phyloP scores from a whole-genome alignment of 2,113 vertebrate genomes.

The Embiotoca jacksoni region DNA sequence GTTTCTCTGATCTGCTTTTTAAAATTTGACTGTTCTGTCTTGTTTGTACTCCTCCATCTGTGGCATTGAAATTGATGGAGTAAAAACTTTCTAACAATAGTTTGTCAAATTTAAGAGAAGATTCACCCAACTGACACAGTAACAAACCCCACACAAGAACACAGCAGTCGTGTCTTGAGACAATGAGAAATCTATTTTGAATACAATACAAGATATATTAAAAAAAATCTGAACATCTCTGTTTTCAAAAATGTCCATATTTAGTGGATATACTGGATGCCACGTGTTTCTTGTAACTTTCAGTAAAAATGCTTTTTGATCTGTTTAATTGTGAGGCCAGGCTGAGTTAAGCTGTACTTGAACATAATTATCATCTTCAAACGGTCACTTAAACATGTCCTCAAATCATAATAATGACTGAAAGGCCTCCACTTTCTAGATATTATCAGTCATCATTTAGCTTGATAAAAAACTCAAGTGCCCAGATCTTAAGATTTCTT shows the following conservation, averaged over 20 bases:
- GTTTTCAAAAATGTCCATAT: not conserved
- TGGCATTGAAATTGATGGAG: not conserved
- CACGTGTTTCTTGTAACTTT: constrained; percentile 5
- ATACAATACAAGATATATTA: not conserved
- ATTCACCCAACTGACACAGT: not conserved
- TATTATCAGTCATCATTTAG: constrained; percentile 7
- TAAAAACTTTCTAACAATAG: not conserved
- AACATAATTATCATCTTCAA: constrained; percentile 28
- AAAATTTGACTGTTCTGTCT: too few species aligned
- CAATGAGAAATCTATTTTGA: not conserved
- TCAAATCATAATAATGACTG: constrained; percentile 19
- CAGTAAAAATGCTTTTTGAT: constrained; percentile 12
- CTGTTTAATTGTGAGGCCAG: constrained; percentile 32
- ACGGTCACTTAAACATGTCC: constrained; percentile 21
- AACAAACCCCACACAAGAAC: not conserved
- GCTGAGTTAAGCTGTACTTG: constrained; percentile 40
- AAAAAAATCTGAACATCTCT: not conserved
- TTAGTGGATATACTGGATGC: not conserved
- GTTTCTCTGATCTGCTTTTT: too few species aligned
- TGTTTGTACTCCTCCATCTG: not conserved
- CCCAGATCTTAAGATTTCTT: not conserved
- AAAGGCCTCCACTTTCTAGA: constrained; percentile 9
- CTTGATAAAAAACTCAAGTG: not conserved
- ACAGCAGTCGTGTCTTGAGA: not conserved
- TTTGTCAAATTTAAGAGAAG: not conserved